A percentile compares a stretch with the other conserved stretches of the same genome.
Conservation (phyloP, 2,113 vertebrate species). For the Scomber colias region DNA sequence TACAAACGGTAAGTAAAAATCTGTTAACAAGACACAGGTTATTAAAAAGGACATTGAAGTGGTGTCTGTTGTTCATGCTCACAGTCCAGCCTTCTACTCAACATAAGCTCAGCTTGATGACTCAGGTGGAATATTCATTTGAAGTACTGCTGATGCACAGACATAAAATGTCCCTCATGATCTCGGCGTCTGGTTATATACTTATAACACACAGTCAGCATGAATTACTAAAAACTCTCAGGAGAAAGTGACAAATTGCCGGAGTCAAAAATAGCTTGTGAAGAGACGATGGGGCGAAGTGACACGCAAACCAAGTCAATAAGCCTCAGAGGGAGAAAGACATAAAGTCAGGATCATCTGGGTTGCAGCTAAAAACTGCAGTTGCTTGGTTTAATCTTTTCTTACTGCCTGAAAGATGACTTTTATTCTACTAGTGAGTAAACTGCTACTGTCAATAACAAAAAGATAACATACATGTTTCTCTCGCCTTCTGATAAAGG, state of each 20-base stretch:
- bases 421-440: too few relatives aligned
- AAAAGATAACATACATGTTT: constrained; percentile 90
- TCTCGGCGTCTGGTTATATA: constrained; percentile 59
- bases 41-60: constrained; percentile 14
- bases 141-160: constrained; percentile 73
- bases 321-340: not conserved
- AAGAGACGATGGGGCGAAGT: not conserved
- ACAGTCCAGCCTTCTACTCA: constrained; percentile 24
- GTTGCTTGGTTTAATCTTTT: too few relatives aligned
- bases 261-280: constrained; percentile 56
- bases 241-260: constrained; percentile 67
- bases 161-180: constrained; percentile 68
- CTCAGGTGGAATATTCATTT: constrained; percentile 67
- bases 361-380: not conserved
- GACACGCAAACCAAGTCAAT: not conserved
- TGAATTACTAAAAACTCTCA: constrained; percentile 68
- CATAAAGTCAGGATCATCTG: not conserved
- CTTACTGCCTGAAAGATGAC: too few relatives aligned
- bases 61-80: constrained; percentile 21
- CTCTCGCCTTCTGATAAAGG: constrained; percentile 91
- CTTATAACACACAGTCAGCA: constrained; percentile 76
- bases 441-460: not conserved
- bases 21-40: not conserved
- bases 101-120: constrained; percentile 59
- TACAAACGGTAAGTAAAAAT: not conserved